These are phyloP conservation scores for Oscheius sp. DNA, from an alignment of 2,888 invertebrate species.

Conservation along the genomic window DNA sequence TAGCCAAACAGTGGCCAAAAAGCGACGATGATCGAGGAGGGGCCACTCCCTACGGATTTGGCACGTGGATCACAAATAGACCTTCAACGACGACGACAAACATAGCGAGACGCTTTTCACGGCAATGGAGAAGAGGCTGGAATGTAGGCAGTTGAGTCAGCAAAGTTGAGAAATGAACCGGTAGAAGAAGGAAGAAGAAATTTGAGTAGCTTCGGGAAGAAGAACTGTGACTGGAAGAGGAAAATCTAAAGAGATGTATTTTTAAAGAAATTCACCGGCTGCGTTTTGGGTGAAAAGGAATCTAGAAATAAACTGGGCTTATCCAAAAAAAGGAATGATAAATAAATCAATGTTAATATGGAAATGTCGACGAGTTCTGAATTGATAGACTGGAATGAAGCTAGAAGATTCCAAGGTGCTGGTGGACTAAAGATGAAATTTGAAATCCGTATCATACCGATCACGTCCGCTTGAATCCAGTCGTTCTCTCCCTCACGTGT, in stretches of 20 bases:
- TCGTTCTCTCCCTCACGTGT: too few relatives aligned
- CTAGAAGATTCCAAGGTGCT: too few relatives aligned
- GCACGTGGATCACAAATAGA: constrained; percentile 11
- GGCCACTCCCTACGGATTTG: constrained; percentile 19
- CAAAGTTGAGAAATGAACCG: neutral
- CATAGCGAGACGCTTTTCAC: neutral
- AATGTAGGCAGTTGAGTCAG: neutral
- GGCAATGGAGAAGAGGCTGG: neutral
- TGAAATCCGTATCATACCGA: too few relatives aligned
- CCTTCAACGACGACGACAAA: neutral
- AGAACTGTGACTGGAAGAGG: neutral
- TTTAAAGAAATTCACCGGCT: too few relatives aligned
- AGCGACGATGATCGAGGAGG: constrained; percentile 8
- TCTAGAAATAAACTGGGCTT: too few relatives aligned
- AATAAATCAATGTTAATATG: too few relatives aligned
- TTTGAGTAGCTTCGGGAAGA: neutral
- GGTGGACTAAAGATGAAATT: too few relatives aligned
- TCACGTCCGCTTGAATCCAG: too few relatives aligned
- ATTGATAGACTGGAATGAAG: too few relatives aligned
- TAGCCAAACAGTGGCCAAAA: constrained; percentile 28
- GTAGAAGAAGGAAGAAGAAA: neutral
- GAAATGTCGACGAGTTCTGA: too few relatives aligned
- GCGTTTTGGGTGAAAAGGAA: too few relatives aligned
- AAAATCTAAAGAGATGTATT: neutral
- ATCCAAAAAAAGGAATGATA: too few relatives aligned